These are phyloP conservation scores for Galleria mellonella DNA, from an alignment of 1,140 invertebrate genomes.

Conservation along the genomic window DNA sequence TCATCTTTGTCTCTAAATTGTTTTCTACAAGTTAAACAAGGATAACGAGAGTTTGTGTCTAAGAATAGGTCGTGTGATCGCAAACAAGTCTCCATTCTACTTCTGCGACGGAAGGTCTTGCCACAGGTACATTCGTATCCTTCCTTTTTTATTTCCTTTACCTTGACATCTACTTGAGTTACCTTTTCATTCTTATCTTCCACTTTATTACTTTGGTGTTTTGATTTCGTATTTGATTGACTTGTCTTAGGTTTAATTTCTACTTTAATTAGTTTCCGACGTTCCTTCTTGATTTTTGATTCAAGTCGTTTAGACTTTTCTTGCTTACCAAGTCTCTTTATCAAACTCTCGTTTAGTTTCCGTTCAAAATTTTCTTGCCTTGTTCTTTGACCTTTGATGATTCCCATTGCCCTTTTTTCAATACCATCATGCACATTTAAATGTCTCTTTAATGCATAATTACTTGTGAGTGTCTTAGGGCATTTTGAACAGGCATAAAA, in stretches of 20 bases:
- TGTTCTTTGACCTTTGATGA: constrained; percentile 40
- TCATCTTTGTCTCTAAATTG: constrained; percentile 52
- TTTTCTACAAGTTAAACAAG: constrained; percentile 46
- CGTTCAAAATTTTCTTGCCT: constrained; percentile 33
- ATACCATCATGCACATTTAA: constrained; percentile 38
- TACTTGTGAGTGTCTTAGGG: constrained; percentile 29
- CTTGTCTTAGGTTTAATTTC: background rate
- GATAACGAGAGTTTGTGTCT: constrained; percentile 24
- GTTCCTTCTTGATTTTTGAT: background rate
- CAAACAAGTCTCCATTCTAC: constrained; percentile 53
- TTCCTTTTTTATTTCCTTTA: constrained; percentile 33
- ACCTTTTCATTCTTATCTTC: constrained; percentile 10
- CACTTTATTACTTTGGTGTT: constrained; percentile 2
- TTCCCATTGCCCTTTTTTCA: constrained; percentile 36
- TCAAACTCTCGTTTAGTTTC: constrained; percentile 5
- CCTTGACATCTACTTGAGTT: constrained; percentile 6
- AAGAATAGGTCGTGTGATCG: constrained; percentile 40
- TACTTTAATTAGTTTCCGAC: background rate
- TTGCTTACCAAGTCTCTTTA: constrained; percentile 5
- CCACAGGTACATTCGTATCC: constrained; percentile 59
- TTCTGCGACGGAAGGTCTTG: constrained; percentile 42
- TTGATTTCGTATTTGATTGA: background rate
- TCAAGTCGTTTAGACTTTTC: background rate
- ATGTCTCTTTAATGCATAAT: constrained; percentile 28
- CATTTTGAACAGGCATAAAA: constrained; percentile 40